Evolutionary conservation across 1,140 invertebrate species (phyloP).

Genomic region (Drosophila hydei): DNA sequence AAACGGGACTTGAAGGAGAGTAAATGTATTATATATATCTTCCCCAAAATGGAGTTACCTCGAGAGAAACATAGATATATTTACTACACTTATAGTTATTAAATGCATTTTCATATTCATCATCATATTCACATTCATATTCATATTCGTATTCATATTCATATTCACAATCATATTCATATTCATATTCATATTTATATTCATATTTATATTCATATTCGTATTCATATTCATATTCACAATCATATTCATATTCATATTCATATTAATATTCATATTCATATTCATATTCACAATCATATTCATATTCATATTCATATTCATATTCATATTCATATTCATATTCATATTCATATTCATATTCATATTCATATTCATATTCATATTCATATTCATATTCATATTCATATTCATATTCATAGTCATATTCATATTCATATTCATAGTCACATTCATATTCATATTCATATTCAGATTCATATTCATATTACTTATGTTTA

Average conservation of each 20-base stretch:
- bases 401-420: slow-evolving; percentile 10
- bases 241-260: slow-evolving; percentile 7
- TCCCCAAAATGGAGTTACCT: background rate
- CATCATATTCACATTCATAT: background rate
- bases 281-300: too few species aligned
- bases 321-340: slow-evolving; percentile 2
- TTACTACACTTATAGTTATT: background rate
- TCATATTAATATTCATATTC: slow-evolving; percentile 4
- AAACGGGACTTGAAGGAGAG: background rate
- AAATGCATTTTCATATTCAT: background rate
- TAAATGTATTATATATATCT: background rate
- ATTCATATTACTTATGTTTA: too few species aligned
- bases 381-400: slow-evolving; percentile 6
- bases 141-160: background rate
- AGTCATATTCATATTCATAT: background rate
- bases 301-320: background rate
- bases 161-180: background rate
- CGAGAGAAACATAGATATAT: background rate
- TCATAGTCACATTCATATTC: background rate
- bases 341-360: slow-evolving; percentile 9
- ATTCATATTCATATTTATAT: too few species aligned
- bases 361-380: slow-evolving; percentile 12
- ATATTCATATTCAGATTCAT: slow-evolving; percentile 6
- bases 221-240: too few species aligned
- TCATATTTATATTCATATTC: background rate